A percentile compares a stretch with the other conserved stretches of the same genome.
Evolutionary conservation across 1,140 invertebrate genomes (phyloP).

Genomic region (Heliconius eleuchia): DNA sequence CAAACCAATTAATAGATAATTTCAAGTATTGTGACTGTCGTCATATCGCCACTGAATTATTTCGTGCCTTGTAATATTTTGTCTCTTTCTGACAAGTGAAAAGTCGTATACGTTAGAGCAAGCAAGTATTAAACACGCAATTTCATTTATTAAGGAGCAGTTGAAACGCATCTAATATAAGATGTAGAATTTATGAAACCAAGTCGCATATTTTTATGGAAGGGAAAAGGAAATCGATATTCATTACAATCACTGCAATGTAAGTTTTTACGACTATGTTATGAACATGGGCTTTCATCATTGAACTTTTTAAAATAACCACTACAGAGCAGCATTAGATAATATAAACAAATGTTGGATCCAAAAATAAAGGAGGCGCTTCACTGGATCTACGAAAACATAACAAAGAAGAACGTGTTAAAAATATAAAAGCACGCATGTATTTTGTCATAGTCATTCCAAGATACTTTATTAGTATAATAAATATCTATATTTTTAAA

Average conservation of each 20-base stretch:
- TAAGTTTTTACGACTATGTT: constrained; percentile 15
- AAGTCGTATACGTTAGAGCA: constrained; percentile 15
- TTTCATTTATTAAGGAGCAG: constrained; percentile 28
- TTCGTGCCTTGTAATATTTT: constrained; percentile 35
- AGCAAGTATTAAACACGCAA: constrained; percentile 23
- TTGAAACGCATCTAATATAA: constrained; percentile 33
- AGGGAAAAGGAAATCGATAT: constrained; percentile 17
- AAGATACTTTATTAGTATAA: too few species aligned
- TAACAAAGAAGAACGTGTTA: neutral
- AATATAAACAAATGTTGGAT: constrained; percentile 45
- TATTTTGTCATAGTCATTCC: neutral
- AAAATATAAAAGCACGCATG: neutral
- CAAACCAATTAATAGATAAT: constrained; percentile 69
- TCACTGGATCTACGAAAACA: constrained; percentile 32
- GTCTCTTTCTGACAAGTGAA: constrained; percentile 17
- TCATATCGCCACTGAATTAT: constrained; percentile 59
- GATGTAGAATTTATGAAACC: constrained; percentile 26
- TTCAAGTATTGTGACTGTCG: constrained; percentile 60
- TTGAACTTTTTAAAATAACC: constrained; percentile 13
- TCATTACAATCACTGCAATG: constrained; percentile 21
- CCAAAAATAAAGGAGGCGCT: constrained; percentile 51
- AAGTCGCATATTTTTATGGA: constrained; percentile 22
- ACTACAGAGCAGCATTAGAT: constrained; percentile 45
- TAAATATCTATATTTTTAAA: too few species aligned
- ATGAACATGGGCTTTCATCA: constrained; percentile 31